Evolutionary conservation across 2,888 invertebrate species (phyloP).

Genomic region (Podotricha telesiphe): DNA sequence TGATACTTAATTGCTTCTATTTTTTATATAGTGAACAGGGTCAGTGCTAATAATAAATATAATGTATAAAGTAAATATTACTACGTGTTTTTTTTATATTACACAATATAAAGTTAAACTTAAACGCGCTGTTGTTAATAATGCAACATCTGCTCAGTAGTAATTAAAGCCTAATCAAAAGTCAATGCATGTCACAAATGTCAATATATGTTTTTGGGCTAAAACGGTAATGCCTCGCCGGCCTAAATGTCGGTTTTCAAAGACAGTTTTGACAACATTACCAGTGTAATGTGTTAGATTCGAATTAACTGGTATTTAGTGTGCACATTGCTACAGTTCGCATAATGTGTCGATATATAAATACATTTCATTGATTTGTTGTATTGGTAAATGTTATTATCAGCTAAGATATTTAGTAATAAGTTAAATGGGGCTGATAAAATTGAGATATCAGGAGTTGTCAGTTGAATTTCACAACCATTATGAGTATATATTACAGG

Average conservation of each 20-base stretch:
- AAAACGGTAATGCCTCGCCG: background rate
- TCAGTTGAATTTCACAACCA: too few species aligned
- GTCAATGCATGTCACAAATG: slow-evolving; percentile 19
- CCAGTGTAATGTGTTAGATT: slow-evolving; percentile 19
- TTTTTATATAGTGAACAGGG: background rate
- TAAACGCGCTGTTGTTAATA: background rate
- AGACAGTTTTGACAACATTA: slow-evolving; percentile 35
- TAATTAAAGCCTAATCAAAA: slow-evolving; percentile 15
- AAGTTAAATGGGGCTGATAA: too few species aligned
- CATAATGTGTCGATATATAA: background rate
- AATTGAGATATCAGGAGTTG: too few species aligned
- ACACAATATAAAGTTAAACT: background rate
- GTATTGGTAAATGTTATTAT: background rate
- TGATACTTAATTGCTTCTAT: background rate
- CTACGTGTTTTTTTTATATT: background rate
- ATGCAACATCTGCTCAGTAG: background rate
- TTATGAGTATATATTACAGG: too few species aligned
- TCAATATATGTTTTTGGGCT: slow-evolving; percentile 19
- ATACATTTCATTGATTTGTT: background rate
- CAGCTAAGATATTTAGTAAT: too few species aligned
- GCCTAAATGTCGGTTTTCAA: slow-evolving; percentile 29
- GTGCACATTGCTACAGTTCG: background rate
- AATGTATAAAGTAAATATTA: background rate
- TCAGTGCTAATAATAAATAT: background rate
- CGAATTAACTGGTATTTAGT: slow-evolving; percentile 8